These are phyloP conservation scores for Papilio aristodemus DNA, from an alignment of 1,140 invertebrate genomes.

Conservation along the genomic window DNA sequence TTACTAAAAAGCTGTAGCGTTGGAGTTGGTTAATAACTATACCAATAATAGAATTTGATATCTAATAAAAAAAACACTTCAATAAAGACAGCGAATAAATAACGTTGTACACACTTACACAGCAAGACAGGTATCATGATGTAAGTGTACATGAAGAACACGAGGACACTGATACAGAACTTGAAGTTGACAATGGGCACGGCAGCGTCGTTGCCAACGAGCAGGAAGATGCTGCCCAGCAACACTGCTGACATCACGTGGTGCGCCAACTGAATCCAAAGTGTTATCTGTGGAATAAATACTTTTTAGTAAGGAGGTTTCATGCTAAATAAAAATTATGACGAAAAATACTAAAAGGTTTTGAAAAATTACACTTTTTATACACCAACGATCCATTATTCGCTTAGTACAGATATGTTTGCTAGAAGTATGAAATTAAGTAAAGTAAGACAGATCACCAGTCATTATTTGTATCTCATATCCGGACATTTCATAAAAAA, in stretches of 20 bases:
- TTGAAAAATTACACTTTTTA: not conserved
- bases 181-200: conserved; percentile 82
- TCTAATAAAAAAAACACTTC: not conserved
- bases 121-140: conserved; percentile 82
- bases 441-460: not conserved
- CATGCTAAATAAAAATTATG: too few relatives aligned
- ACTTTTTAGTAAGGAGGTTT: not conserved
- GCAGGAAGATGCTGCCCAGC: conserved; percentile 81
- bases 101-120: conserved; percentile 75
- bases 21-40: too few relatives aligned
- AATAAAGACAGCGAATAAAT: not conserved
- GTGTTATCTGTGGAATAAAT: conserved; percentile 60
- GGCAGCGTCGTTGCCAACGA: conserved; percentile 80
- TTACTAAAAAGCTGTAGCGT: too few relatives aligned
- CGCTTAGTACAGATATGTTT: not conserved
- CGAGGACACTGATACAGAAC: conserved; percentile 80
- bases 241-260: conserved; percentile 80
- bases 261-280: conserved; percentile 81
- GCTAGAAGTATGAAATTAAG: not conserved
- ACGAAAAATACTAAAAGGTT: not conserved
- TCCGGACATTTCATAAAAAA: conserved; percentile 1
- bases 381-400: not conserved
- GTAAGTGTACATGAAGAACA: conserved; percentile 84
- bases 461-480: not conserved
- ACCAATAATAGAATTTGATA: not conserved